Conservation (phyloP, 2,113 vertebrate genomes). For the Casuarius casuarius region DNA sequence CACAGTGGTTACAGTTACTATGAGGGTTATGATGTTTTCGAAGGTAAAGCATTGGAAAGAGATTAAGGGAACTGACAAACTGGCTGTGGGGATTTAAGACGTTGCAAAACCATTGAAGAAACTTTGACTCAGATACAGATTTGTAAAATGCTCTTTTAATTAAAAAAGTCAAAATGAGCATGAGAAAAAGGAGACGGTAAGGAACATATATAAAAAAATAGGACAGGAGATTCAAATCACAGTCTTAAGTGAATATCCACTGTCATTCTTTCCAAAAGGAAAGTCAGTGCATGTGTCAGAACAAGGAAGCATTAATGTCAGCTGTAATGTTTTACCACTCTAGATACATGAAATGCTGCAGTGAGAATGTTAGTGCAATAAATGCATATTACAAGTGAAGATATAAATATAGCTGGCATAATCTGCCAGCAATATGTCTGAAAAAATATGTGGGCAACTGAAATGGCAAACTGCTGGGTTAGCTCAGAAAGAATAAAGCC, state of each 20-base stretch:
- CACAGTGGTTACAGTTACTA: neutral
- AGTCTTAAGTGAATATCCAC: neutral
- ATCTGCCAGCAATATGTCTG: neutral
- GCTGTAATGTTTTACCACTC: neutral
- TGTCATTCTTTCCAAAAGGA: neutral
- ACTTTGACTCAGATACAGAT: neutral
- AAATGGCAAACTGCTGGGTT: neutral
- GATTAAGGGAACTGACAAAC: neutral
- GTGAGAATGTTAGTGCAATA: neutral
- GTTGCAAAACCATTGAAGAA: neutral
- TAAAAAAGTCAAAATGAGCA: neutral
- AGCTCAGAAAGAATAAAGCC: constrained; percentile 14
- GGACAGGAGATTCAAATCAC: neutral
- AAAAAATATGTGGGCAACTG: neutral
- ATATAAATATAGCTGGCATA: neutral
- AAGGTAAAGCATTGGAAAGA: neutral
- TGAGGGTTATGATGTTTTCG: neutral
- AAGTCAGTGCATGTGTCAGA: neutral
- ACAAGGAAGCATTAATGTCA: neutral
- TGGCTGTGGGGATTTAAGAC: neutral
- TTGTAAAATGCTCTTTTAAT: neutral
- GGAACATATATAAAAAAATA: neutral
- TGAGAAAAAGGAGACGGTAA: neutral
- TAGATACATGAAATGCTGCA: neutral
- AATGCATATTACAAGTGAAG: neutral